Percentiles rank a stretch among this genome's conserved stretches.
These are phyloP conservation scores for Dynastes maya DNA, from an alignment of 2,888 invertebrate genomes.

Conservation along the genomic window DNA sequence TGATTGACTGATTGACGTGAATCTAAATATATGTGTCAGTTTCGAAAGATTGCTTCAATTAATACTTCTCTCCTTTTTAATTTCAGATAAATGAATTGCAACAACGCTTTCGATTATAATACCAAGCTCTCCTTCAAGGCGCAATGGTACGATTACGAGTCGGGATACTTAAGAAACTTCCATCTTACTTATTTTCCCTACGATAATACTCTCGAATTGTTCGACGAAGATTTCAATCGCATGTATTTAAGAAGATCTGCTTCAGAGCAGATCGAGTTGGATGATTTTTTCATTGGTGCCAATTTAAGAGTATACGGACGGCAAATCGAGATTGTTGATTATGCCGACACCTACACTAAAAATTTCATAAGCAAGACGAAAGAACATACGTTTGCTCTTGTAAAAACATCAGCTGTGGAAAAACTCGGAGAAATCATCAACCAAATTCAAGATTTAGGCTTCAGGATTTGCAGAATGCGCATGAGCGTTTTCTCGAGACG, in stretches of 20 bases:
- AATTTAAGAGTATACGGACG: slow-evolving; percentile 83
- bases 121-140: slow-evolving; percentile 79
- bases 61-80: slow-evolving; percentile 9
- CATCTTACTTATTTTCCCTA: slow-evolving; percentile 83
- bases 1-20: not conserved
- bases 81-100: slow-evolving; percentile 48
- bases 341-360: slow-evolving; percentile 80
- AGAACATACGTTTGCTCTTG: slow-evolving; percentile 82
- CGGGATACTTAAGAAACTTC: slow-evolving; percentile 82
- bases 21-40: slow-evolving; percentile 15
- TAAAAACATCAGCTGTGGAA: slow-evolving; percentile 82
- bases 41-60: slow-evolving; percentile 11
- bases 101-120: slow-evolving; percentile 70
- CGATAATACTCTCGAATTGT: slow-evolving; percentile 86
- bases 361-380: slow-evolving; percentile 77
- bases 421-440: slow-evolving; percentile 84
- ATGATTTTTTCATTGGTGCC: slow-evolving; percentile 83
- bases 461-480: slow-evolving; percentile 79
- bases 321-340: slow-evolving; percentile 81
- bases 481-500: slow-evolving; percentile 80
- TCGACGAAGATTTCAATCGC: slow-evolving; percentile 65
- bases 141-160: slow-evolving; percentile 91
- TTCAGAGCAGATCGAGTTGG: slow-evolving; percentile 77
- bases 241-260: slow-evolving; percentile 76
- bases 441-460: slow-evolving; percentile 76